phyloP scores from a whole-genome alignment of 2,113 vertebrate genomes.

The Artemisiospiza belli region DNA sequence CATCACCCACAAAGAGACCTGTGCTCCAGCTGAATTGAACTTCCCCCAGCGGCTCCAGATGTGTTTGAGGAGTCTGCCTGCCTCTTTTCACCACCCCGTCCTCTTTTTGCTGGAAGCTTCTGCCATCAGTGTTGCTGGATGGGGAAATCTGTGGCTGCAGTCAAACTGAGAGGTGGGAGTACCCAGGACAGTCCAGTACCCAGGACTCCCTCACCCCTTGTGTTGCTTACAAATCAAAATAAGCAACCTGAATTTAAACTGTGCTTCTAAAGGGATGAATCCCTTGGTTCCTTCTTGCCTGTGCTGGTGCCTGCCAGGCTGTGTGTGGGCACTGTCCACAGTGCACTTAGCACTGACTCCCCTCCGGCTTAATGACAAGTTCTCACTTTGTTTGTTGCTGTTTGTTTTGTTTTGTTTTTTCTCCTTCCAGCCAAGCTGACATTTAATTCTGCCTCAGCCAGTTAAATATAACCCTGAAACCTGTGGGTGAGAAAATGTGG shows the following conservation, averaged over 20 bases:
- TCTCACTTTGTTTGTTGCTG: constrained; percentile 71
- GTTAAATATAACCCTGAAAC: constrained; percentile 64
- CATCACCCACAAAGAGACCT: background rate
- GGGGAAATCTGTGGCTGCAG: background rate
- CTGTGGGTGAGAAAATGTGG: constrained; percentile 59
- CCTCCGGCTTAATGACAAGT: constrained; percentile 52
- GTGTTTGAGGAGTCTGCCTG: background rate
- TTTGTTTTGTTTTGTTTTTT: constrained; percentile 67
- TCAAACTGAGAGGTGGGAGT: background rate
- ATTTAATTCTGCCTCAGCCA: constrained; percentile 59
- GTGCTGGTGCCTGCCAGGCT: constrained; percentile 24
- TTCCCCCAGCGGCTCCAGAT: background rate
- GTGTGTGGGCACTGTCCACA: background rate
- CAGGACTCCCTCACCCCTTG: no score
- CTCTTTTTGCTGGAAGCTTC: background rate
- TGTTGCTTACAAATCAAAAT: background rate
- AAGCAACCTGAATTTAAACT: background rate
- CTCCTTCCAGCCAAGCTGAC: constrained; percentile 56
- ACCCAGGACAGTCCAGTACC: background rate
- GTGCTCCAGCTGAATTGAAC: background rate
- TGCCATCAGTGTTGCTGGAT: background rate
- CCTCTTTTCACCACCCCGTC: background rate
- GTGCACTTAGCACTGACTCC: background rate
- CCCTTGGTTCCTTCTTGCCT: background rate
- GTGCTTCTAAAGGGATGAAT: background rate